Base-by-base conservation (phyloP, 1,140 invertebrate genomes). In the Hyphantria cunea region DNA sequence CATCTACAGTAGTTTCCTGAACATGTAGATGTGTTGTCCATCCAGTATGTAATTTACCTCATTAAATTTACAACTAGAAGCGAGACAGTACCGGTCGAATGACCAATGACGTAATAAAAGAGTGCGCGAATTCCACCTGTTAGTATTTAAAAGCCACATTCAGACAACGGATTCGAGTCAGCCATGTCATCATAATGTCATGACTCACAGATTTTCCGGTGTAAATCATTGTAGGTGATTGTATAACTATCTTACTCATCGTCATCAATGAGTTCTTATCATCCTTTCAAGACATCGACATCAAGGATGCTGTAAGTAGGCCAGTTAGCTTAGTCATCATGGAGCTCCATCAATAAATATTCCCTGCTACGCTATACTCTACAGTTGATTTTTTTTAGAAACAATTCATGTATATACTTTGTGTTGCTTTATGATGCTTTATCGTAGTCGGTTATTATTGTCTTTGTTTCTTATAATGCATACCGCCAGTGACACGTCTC, bases 61-160 rank as follows among this genome's bases (percentile, higher is more conserved):
- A 78, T 84, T 84, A 69, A 76, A 74, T 84, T 79, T 75, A 70
- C 64, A 62, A 73, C 49, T 69, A 68, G 15, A 67, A 76, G 71
- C 66, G 66, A 70, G 61, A 49, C 41, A 66, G 67, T 74, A 80
- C 71, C 80, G 75, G 79, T 72, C 66, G 32, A 60, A 58, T 69
- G 72, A 72, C 80, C 77, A 83, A 83, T 82, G 82, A 78, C 78
- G 82, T 68, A 74, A 76, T 70, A 78, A 68, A 86, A 88, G 86
- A 86, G 67, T 89, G 86, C 86, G 86, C 86, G 86, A 89, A 89
- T 76, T 72, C 74, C 69, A 72, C 70, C 59, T 64, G 48, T 61
- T 66, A 55, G 51, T 60, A 50, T 60, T 64, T 64, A 62, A 41
- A 61, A 64, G 32, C 9, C 0, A 17, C 47, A 42, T 50, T 60